Conservation (phyloP, 2,113 vertebrate genomes). For the Embiotoca jacksoni region DNA sequence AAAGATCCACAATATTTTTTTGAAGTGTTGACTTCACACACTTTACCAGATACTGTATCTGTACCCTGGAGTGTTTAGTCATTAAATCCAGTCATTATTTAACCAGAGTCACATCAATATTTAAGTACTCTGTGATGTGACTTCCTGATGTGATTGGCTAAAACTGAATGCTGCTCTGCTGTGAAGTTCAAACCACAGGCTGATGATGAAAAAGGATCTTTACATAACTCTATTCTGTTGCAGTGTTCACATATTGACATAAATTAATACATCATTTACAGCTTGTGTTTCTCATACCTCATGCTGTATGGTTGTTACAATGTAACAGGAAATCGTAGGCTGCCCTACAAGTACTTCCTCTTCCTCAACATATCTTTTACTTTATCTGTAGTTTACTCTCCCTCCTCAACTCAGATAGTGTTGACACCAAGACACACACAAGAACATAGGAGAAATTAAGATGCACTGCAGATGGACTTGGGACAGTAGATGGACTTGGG, state of each 20-base stretch:
- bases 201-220: background rate
- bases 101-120: no score
- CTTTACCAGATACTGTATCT: constrained; percentile 12
- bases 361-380: constrained; percentile 39
- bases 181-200: background rate
- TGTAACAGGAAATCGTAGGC: constrained; percentile 60
- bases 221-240: background rate
- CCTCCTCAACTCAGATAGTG: background rate
- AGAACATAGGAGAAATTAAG: background rate
- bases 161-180: background rate
- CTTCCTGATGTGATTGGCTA: constrained; percentile 21
- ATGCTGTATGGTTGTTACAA: background rate
- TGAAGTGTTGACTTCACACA: background rate
- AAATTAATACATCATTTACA: background rate
- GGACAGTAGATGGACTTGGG: background rate
- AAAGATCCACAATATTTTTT: background rate
- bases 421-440: background rate
- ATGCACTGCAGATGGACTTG: background rate
- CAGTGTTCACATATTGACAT: background rate
- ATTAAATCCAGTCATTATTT: background rate
- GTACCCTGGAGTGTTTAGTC: no score
- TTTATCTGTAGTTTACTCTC: background rate
- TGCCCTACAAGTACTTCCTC: constrained; percentile 49
- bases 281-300: background rate
- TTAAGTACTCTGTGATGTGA: background rate